Evolutionary conservation across 2,888 invertebrate genomes (phyloP), one percentile per base, ranked within the genome.

Genomic region (Sinelater perroti): DNA sequence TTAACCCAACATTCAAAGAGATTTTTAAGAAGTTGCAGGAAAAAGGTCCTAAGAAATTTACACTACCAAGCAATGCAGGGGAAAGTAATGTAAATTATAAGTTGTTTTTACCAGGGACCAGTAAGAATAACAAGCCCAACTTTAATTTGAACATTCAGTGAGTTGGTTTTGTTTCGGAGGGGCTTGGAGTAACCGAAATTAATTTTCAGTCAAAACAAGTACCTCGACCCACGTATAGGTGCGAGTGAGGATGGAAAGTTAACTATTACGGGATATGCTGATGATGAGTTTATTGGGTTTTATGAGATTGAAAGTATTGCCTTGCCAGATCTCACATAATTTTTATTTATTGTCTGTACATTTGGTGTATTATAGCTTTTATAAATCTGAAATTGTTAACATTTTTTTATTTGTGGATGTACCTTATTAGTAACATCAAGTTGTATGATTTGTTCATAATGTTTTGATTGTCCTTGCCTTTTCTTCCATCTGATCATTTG

Each of bases 271-370:
- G 70, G 66, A 3, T 58, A 66, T 24, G 65, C 67, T 46, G 59
- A 60, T 20, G 62, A 63, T 35, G 71, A 69, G 20, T 65, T 69
- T 56, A 61, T 68, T 24, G 61, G 69, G 5, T 69, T 70, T 65
- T 72, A 67, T 56, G 67, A 49, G 50, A 60, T 71, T 46, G 56
- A 53, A 24, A 53, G 56, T 53, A 64, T 72, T 26, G 44, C 61
- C 56, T 38, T 72, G 44, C 71, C 72, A 6, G 31, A 46, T 60
- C 56, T 62, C 44, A 10, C n/a, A n/a, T 26, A 5, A 8, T 13
- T n/a, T n/a, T n/a, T n/a, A n/a, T n/a, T n/a, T n/a, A n/a, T n/a
- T n/a, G n/a, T n/a, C n/a, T n/a, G n/a, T n/a, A n/a, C n/a, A n/a
- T n/a, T n/a, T n/a, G n/a, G n/a, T n/a, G n/a, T n/a, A n/a, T n/a